These are phyloP conservation scores for Periparus ater DNA, from an alignment of 2,797 vertebrate species.

Conservation along the genomic window DNA sequence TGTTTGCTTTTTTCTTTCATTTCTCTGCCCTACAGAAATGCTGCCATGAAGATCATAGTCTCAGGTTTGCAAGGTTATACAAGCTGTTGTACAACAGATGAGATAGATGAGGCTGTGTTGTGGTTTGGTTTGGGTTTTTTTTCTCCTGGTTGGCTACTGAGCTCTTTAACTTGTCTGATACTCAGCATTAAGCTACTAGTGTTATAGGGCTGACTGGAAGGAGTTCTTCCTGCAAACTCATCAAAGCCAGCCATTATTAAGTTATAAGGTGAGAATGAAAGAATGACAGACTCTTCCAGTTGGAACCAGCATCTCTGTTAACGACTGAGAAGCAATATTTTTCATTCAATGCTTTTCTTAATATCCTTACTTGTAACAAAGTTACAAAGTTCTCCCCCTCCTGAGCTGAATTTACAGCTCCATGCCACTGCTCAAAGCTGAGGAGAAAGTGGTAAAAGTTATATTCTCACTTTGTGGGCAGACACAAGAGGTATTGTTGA, in stretches of 20 bases:
- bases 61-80: not conserved
- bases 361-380: not conserved
- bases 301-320: not conserved
- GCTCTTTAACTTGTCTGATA: not conserved
- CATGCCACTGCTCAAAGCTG: not conserved
- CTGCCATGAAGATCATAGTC: not conserved
- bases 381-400: not conserved
- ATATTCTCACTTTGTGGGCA: not conserved
- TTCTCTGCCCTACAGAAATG: not conserved
- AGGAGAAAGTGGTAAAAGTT: not conserved
- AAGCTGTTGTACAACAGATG: not conserved
- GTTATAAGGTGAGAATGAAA: not conserved
- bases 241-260: not conserved
- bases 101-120: not conserved
- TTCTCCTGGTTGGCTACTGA: not conserved
- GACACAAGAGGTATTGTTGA: not conserved
- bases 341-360: not conserved
- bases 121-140: not conserved
- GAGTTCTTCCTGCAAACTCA: not conserved
- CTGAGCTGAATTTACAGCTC: not conserved
- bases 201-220: not conserved
- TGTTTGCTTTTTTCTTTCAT: not conserved
- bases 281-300: not conserved
- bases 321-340: not conserved
- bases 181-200: not conserved